Conservation (phyloP, 2,113 vertebrate species). For the Dasyprocta punctata region DNA sequence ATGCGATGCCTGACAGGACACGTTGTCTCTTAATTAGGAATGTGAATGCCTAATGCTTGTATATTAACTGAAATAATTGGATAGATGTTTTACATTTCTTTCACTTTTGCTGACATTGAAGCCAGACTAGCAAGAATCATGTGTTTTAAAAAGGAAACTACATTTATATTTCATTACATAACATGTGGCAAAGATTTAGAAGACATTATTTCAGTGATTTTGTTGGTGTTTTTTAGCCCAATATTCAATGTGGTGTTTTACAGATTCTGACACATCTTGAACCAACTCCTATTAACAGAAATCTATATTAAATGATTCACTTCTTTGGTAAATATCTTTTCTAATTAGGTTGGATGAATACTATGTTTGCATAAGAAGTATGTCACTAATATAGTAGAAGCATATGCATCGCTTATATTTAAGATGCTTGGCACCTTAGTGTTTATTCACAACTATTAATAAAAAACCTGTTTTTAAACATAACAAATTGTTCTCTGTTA, state of each 20-base stretch:
- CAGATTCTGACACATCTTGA: not conserved
- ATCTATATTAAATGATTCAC: constrained; percentile 43
- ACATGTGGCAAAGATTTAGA: constrained; percentile 63
- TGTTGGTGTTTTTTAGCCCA: not conserved
- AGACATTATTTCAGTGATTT: constrained; percentile 56
- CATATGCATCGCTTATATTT: constrained; percentile 78
- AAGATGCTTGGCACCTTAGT: constrained; percentile 77
- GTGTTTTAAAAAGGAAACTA: not conserved
- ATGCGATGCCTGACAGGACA: constrained; percentile 92
- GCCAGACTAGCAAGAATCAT: constrained; percentile 75
- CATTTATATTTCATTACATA: constrained; percentile 53
- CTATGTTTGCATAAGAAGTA: not conserved
- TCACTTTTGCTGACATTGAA: constrained; percentile 86
- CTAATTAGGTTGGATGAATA: constrained; percentile 31
- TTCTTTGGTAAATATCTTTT: not conserved
- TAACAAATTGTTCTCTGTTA: constrained; percentile 85
- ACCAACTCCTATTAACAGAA: constrained; percentile 25
- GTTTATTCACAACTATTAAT: constrained; percentile 85
- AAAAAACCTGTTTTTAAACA: constrained; percentile 84
- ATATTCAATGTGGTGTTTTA: constrained; percentile 35
- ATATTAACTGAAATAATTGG: constrained; percentile 95
- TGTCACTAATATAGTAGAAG: not conserved
- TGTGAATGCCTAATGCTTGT: constrained; percentile 92
- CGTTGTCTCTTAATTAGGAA: constrained; percentile 97
- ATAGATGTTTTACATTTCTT: constrained; percentile 91